Evolutionary conservation across 2,797 vertebrate genomes (phyloP).

Genomic region (Notamacropus eugenii): DNA sequence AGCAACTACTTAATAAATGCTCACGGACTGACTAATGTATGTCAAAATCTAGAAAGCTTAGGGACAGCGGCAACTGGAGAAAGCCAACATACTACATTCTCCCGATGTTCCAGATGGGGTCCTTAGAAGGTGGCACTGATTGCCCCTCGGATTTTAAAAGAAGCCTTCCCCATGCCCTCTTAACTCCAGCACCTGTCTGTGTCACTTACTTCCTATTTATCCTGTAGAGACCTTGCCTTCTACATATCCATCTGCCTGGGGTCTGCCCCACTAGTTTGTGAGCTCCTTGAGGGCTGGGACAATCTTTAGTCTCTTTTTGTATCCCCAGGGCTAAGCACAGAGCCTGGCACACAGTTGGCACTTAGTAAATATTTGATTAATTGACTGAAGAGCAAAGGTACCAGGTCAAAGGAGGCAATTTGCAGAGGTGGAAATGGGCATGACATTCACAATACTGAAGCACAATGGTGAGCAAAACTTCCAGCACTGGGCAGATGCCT

Average conservation of each 20-base stretch:
- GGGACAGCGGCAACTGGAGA: neutral
- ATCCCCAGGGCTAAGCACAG: neutral
- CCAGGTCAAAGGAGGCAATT: neutral
- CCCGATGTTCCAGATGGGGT: neutral
- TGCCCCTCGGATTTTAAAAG: neutral
- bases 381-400: neutral
- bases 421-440: neutral
- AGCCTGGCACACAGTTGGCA: neutral
- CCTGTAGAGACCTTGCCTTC: too few relatives aligned
- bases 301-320: neutral
- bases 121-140: neutral
- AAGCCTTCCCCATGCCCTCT: neutral
- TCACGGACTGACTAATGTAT: constrained; percentile 20
- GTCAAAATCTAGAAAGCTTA: neutral
- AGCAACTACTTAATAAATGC: constrained; percentile 13
- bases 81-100: neutral
- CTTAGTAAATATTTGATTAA: neutral
- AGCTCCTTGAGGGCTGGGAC: neutral
- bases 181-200: neutral
- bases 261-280: too few relatives aligned
- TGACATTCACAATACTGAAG: neutral
- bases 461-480: neutral
- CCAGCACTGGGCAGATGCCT: neutral
- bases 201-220: too few relatives aligned
- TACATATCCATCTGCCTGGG: too few relatives aligned